phyloP scores from a whole-genome alignment of 2,797 vertebrate genomes.

The Gallinago solitaria region DNA sequence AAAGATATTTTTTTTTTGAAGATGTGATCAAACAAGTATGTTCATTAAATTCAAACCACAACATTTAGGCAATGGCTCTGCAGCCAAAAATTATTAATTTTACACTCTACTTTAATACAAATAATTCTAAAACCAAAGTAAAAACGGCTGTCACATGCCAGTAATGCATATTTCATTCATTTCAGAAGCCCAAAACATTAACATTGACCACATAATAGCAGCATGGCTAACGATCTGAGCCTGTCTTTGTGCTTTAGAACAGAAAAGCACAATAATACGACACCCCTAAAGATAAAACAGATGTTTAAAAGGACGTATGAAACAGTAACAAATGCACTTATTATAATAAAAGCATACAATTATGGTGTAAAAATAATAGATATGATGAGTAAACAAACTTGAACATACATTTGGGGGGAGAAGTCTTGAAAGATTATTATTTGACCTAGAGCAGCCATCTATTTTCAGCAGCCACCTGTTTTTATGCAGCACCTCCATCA shows the following conservation, averaged over 20 bases:
- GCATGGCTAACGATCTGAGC: neutral
- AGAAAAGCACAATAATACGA: neutral
- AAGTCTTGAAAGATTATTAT: too few species aligned
- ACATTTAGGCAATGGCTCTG: neutral
- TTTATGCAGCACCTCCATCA: neutral
- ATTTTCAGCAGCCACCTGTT: neutral
- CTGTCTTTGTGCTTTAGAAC: neutral
- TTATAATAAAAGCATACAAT: neutral
- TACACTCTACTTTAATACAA: neutral
- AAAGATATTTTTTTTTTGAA: neutral
- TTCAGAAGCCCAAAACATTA: neutral
- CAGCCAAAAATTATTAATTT: neutral
- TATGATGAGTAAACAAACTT: neutral
- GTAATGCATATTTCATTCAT: neutral
- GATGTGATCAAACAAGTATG: neutral
- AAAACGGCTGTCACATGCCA: neutral
- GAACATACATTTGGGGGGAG: neutral
- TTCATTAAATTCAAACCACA: neutral
- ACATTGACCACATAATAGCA: neutral
- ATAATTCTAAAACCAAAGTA: neutral
- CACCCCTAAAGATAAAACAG: neutral
- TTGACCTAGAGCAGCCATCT: neutral
- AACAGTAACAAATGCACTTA: neutral
- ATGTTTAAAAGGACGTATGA: neutral
- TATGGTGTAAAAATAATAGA: neutral